Percentiles rank a stretch among this genome's conserved stretches.
These are phyloP conservation scores for Habroteleia sp. DNA, from an alignment of 2,888 invertebrate genomes.

Conservation along the genomic window DNA sequence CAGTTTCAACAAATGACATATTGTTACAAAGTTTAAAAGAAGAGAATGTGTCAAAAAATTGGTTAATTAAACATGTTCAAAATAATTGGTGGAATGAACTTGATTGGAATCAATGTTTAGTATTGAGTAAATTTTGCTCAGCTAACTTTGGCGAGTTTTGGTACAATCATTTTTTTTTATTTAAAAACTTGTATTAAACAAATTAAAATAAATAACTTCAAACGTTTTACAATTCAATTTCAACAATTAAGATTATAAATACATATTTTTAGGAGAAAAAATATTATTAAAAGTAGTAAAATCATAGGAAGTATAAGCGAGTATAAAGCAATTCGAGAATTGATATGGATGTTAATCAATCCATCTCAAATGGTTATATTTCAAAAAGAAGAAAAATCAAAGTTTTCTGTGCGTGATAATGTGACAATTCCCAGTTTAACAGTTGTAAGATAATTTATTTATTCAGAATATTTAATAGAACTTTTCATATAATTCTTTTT, in stretches of 20 bases:
- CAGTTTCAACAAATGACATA: slow-evolving; percentile 58
- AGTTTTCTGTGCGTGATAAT: slow-evolving; percentile 70
- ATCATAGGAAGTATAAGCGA: slow-evolving; percentile 74
- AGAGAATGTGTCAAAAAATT: slow-evolving; percentile 71
- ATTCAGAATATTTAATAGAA: neutral
- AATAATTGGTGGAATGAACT: slow-evolving; percentile 81
- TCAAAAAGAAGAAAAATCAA: slow-evolving; percentile 64
- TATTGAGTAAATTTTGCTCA: slow-evolving; percentile 74
- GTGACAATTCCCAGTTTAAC: slow-evolving; percentile 78
- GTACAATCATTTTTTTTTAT: slow-evolving; percentile 63
- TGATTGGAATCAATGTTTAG: slow-evolving; percentile 71
- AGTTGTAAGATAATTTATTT: slow-evolving; percentile 66
- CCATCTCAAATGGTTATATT: slow-evolving; percentile 74
- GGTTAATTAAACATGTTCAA: slow-evolving; percentile 79
- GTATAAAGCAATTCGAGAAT: slow-evolving; percentile 76
- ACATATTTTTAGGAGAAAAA: slow-evolving; percentile 69
- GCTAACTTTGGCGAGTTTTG: slow-evolving; percentile 81
- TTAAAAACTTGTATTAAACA: too few species aligned
- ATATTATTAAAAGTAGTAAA: slow-evolving; percentile 63
- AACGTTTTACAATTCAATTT: too few species aligned
- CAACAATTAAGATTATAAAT: too few species aligned
- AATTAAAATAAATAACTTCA: too few species aligned
- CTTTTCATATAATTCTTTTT: too few species aligned
- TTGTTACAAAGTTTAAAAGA: slow-evolving; percentile 67
- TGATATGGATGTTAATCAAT: slow-evolving; percentile 78